Evolutionary conservation across 2,888 invertebrate species (phyloP), one percentile per base, ranked within the genome.

Genomic region (Quadriops clusia): DNA sequence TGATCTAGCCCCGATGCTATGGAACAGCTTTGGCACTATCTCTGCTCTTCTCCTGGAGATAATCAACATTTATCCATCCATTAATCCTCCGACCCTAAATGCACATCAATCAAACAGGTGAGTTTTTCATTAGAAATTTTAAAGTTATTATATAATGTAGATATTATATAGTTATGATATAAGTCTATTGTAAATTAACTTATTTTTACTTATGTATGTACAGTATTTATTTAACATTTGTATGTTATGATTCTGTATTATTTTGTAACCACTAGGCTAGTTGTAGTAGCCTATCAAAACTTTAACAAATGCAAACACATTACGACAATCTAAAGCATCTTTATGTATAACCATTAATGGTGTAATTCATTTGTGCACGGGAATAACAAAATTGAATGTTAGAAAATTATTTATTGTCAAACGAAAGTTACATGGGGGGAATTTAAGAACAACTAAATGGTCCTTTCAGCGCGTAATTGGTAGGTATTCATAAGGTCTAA

Each of bases 1-100:
- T 14, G 97, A 99, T 57, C 65, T 99, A 47, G 97, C 98, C 3
- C 93, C 95, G 1, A 90, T 98, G 89, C 63, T 99, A 40, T 99
- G 98, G 98, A 86, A 98, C 60, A 91, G 91, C 40, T 93, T 93
- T 60, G 94, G 94, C n/a, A 91, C 91, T 3, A 89, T 86, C 36
- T 89, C 95, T 21, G 94, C 95, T 18, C 65, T 99, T 23, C 67
- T 99, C 12, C 89, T 89, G 58, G 98, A 98, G 67, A 98, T 98
- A 39, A 87, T 98, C 28, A 90, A 90, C 53, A 95, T 98, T 45
- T 99, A 99, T 65, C 95, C 97, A 35, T 90, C 93, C 18, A 95
- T 98, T 54, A 93, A 93, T 63, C 98, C 98, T 31, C 90, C 98
- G 7, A 93, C 93, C 11, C 69, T 98, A 33, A 94, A 94, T 13